Evolutionary conservation across 2,113 vertebrate genomes (phyloP).

Genomic region (Puntigrus tetrazona): DNA sequence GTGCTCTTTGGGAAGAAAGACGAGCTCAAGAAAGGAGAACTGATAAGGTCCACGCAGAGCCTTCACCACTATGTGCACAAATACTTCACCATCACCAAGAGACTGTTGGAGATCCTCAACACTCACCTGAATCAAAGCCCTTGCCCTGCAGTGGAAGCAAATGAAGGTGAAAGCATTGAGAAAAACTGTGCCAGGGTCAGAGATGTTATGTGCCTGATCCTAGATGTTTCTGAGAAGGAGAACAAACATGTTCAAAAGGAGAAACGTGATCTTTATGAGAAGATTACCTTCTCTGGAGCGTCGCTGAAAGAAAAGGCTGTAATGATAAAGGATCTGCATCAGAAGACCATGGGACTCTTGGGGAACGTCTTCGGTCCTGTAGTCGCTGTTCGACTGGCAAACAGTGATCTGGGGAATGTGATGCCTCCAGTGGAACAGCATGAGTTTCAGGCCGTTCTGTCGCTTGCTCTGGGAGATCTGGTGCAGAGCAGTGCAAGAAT

Average conservation of each 20-base stretch:
- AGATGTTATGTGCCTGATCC: not conserved
- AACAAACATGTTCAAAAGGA: not conserved
- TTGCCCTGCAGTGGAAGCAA: not conserved
- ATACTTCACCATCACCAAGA: too few species aligned
- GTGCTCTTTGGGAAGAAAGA: too few species aligned
- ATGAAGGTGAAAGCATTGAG: not conserved
- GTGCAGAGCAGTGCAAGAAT: not conserved
- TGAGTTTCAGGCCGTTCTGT: not conserved
- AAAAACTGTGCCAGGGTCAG: not conserved
- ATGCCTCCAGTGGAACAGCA: not conserved
- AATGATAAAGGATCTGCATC: not conserved
- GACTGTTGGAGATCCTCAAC: too few species aligned
- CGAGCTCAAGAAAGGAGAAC: too few species aligned
- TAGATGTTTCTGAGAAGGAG: not conserved
- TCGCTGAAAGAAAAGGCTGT: not conserved
- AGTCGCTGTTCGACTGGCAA: not conserved
- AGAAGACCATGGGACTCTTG: not conserved
- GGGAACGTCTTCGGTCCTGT: not conserved
- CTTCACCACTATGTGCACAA: too few species aligned
- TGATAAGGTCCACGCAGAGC: too few species aligned
- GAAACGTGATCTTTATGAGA: not conserved
- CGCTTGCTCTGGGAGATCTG: not conserved
- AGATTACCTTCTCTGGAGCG: not conserved
- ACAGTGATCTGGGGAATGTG: not conserved
- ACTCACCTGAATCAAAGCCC: too few species aligned